Evolutionary conservation across 2,888 invertebrate species (phyloP), one percentile per base, ranked within the genome.

Genomic region (Lapara coniferarum): DNA sequence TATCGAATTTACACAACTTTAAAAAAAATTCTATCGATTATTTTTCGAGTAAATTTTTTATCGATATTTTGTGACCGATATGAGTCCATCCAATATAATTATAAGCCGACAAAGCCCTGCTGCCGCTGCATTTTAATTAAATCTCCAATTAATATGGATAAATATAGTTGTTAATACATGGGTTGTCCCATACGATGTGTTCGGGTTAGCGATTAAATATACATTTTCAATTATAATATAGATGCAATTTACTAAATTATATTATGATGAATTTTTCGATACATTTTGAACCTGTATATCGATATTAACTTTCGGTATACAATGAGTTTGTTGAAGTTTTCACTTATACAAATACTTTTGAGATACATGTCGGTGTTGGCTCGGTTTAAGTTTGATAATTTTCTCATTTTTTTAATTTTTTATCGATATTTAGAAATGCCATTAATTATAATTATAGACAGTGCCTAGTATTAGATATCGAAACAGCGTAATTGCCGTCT

Each of bases 121-220:
- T 66, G 58, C 66, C 67, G 70, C 71, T 71, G 71, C 74, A 72
- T 75, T 68, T 76, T 70, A 72, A 67, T 70, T 71, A 70, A 75
- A 75, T 70, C 73, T 76, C 67, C 73, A 75, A 79, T 74, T 74
- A 77, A 70, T 70, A 72, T 74, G 72, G 58, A 66, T 68, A 59
- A 66, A 51, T 46, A 67, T 63, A 30, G 46, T 71, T 69, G 70
- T 51, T 72, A 68, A 55, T 71, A 66, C 72, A 82, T 81, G 81
- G 77, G 57, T 71, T 66, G 77, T 37, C 81, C 79, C 76, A 69
- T 77, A 59, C 69, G 10, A 80, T 79, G 82, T 81, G 82, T 80
- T 81, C 80, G 75, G 63, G 74, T 73, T 78, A 77, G 72, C 66
- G 71, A 74, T 73, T 76, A 74, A 70, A 75, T 80, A 74, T 79